These are phyloP conservation scores for Watsonalla cultraria DNA, from an alignment of 2,888 invertebrate genomes.

Conservation along the genomic window DNA sequence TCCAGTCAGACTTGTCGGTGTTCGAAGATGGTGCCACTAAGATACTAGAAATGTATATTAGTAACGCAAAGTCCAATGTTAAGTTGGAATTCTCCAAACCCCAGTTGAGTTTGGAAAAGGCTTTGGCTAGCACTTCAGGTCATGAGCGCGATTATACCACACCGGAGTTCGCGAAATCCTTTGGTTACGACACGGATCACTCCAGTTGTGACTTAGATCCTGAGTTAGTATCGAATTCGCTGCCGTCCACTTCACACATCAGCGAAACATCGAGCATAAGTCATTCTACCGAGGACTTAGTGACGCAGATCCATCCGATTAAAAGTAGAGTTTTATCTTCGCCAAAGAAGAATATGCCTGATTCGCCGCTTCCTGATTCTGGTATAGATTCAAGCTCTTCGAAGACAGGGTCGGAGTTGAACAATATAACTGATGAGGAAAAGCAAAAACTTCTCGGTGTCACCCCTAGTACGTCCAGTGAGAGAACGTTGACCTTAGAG, in stretches of 20 bases:
- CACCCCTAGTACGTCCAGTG: conserved; percentile 33
- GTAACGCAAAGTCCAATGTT: conserved; percentile 75
- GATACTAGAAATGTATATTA: conserved; percentile 82
- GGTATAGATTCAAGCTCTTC: conserved; percentile 62
- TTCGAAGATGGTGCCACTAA: conserved; percentile 84
- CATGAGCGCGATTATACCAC: conserved; percentile 68
- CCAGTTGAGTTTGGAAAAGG: conserved; percentile 86
- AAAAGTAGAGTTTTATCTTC: conserved; percentile 26
- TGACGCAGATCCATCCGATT: conserved; percentile 54
- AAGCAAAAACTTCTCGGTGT: conserved; percentile 82
- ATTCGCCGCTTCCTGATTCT: conserved; percentile 70
- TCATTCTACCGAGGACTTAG: conserved; percentile 69
- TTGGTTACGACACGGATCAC: conserved; percentile 68
- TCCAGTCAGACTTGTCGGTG: conserved; percentile 88
- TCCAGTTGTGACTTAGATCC: conserved; percentile 74
- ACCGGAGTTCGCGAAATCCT: conserved; percentile 59
- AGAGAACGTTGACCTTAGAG: conserved; percentile 43
- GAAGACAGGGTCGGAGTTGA: conserved; percentile 66
- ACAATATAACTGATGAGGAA: conserved; percentile 96
- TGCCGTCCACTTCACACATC: conserved; percentile 75
- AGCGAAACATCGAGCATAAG: conserved; percentile 71
- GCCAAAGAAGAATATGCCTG: conserved; percentile 63
- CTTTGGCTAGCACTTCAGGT: conserved; percentile 76
- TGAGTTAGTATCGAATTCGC: conserved; percentile 67
- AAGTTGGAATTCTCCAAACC: conserved; percentile 84